Evolutionary conservation across 2,113 vertebrate species (phyloP), one percentile per base, ranked within the genome.

Genomic region (Scomber scombrus): DNA sequence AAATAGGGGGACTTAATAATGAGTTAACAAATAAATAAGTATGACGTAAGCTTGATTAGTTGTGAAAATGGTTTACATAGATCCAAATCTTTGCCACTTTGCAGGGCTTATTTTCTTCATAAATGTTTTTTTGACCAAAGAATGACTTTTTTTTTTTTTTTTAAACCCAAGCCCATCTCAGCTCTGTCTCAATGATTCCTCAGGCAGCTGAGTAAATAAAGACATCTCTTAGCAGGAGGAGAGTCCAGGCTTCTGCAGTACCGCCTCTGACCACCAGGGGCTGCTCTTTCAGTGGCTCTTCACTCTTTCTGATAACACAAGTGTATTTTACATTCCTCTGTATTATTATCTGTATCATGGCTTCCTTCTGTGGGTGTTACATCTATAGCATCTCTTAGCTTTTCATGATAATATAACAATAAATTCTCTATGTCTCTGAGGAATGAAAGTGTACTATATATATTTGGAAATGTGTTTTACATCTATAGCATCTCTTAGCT

Each of bases 121-220:
- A 19, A 50, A 70, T 54, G 26, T 66, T 6, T 11, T 8, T 23
- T 49, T 29, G 15, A 57, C 65, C 16, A n/a, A 2, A 55, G 34
- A 54, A 52, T 60, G 11, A 68, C n/a, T n/a, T n/a, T n/a, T n/a
- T n/a, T n/a, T n/a, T n/a, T n/a, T n/a, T n/a, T n/a, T n/a, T n/a
- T n/a, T n/a, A n/a, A n/a, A n/a, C n/a, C n/a, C n/a, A n/a, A n/a
- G 79, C 34, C 70, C 63, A 74, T 84, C 89, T 69, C 58, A 18
- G 49, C 66, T 62, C 51, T 4, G 63, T 87, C 72, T 52, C 46
- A 82, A 77, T 66, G 69, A 72, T 78, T 75, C 55, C 62, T 46
- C 80, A 52, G 55, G n/a, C n/a, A n/a, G 69, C 75, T 49, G 49
- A 19, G 82, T 78, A 82, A 84, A 89, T 73, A 82, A 71, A 85